Percentiles rank a stretch among this genome's conserved stretches.
Conservation (phyloP, 2,888 invertebrate species). For the Perdita meconis region DNA sequence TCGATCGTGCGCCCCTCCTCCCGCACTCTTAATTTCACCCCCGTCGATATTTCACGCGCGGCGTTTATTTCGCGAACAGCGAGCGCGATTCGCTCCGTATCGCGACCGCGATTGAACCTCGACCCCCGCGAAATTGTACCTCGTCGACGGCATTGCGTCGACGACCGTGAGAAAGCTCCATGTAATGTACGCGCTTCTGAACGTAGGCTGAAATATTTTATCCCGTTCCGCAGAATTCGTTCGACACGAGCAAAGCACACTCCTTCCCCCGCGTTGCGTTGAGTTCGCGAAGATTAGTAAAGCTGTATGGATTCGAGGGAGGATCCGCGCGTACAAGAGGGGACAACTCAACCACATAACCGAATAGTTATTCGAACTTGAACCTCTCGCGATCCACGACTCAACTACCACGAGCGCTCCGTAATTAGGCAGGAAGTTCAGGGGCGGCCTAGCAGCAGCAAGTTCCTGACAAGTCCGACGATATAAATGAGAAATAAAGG, state of each 20-base stretch:
- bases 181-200: constrained; percentile 29
- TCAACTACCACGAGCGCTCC: constrained; percentile 59
- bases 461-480: constrained; percentile 63
- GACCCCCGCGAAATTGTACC: neutral
- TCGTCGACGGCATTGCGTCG: constrained; percentile 12
- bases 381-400: constrained; percentile 60
- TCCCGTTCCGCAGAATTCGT: constrained; percentile 22
- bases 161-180: constrained; percentile 3
- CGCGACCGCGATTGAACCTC: neutral
- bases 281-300: constrained; percentile 21
- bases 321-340: constrained; percentile 56
- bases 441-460: constrained; percentile 67
- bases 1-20: constrained; percentile 23
- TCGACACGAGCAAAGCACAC: constrained; percentile 12
- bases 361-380: constrained; percentile 52
- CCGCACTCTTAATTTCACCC: neutral
- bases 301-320: constrained; percentile 21
- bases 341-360: constrained; percentile 51
- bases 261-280: constrained; percentile 43
- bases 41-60: neutral
- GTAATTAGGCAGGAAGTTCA: constrained; percentile 66
- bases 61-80: constrained; percentile 7
- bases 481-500: constrained; percentile 41
- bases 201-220: constrained; percentile 19
- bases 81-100: constrained; percentile 1